Evolutionary conservation across 2,888 invertebrate species (phyloP).

Genomic region (Perizoma affinitatum): DNA sequence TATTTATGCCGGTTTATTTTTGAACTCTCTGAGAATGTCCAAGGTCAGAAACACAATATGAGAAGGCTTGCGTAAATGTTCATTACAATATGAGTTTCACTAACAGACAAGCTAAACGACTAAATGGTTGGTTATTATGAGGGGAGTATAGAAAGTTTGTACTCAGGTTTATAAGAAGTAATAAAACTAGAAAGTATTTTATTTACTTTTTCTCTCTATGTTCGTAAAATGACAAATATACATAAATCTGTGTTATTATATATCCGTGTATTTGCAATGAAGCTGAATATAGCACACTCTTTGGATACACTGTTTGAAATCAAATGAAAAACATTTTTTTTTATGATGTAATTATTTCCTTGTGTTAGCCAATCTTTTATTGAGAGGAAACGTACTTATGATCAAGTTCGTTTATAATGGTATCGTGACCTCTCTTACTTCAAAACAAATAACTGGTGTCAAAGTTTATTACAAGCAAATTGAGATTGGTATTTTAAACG

Average conservation of each 20-base stretch:
- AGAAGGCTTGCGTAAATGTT: slow-evolving; percentile 20
- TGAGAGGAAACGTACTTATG: no score
- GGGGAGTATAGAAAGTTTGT: no score
- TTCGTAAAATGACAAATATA: slow-evolving; percentile 12
- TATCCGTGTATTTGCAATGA: not conserved
- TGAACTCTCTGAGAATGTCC: slow-evolving; percentile 41
- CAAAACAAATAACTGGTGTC: no score
- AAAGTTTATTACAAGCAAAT: no score
- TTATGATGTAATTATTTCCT: slow-evolving; percentile 5
- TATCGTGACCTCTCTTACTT: no score
- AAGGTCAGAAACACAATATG: slow-evolving; percentile 39
- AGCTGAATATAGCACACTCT: slow-evolving; percentile 13
- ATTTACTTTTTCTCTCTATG: slow-evolving; percentile 1
- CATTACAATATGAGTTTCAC: no score
- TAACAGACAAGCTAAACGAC: no score
- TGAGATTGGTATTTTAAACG: no score
- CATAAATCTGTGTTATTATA: slow-evolving; percentile 12
- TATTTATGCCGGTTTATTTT: slow-evolving; percentile 42
- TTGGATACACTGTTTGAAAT: no score
- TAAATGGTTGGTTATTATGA: no score
- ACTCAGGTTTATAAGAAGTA: not conserved
- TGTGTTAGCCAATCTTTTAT: no score
- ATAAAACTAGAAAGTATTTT: not conserved
- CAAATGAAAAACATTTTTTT: not conserved
- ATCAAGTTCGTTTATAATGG: no score